A percentile compares a stretch with the other conserved stretches of the same genome.
These are phyloP conservation scores for Xestia sexstrigata DNA, from an alignment of 2,888 invertebrate genomes.

Conservation along the genomic window DNA sequence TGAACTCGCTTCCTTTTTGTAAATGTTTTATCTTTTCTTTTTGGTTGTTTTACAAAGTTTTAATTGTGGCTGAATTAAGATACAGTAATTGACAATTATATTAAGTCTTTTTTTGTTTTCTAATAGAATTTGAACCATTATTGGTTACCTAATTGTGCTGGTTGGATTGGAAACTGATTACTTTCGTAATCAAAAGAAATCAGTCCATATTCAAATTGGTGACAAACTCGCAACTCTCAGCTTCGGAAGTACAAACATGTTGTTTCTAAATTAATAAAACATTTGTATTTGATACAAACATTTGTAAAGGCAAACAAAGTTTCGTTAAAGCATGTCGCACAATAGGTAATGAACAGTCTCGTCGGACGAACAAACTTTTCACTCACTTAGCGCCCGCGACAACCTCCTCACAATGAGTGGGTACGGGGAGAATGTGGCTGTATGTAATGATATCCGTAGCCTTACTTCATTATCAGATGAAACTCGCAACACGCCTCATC, in stretches of 20 bases:
- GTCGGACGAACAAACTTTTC: slow-evolving; percentile 61
- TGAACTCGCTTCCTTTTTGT: slow-evolving; percentile 16
- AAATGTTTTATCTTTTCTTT: slow-evolving; percentile 15
- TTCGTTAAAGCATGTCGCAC: slow-evolving; percentile 39
- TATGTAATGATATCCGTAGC: slow-evolving; percentile 50
- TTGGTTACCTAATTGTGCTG: neutral
- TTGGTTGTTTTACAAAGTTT: neutral
- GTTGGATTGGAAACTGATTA: neutral
- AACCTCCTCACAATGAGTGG: slow-evolving; percentile 55
- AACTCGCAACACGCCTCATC: slow-evolving; percentile 65
- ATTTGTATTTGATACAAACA: slow-evolving; percentile 45
- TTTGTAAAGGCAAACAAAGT: slow-evolving; percentile 46
- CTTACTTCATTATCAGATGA: slow-evolving; percentile 70
- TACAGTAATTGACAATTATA: neutral
- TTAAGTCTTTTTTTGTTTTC: neutral
- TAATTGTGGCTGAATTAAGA: slow-evolving; percentile 10
- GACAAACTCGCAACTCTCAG: slow-evolving; percentile 18
- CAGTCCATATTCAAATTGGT: slow-evolving; percentile 3
- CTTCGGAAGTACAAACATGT: slow-evolving; percentile 10
- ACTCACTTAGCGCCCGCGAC: slow-evolving; percentile 53
- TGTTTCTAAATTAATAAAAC: slow-evolving; percentile 47
- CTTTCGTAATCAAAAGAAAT: neutral
- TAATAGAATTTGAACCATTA: neutral
- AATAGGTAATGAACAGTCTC: slow-evolving; percentile 64
- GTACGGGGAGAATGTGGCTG: slow-evolving; percentile 19